A percentile compares a stretch with the other conserved stretches of the same genome.
phyloP scores from a whole-genome alignment of 2,113 vertebrate species.

The Chionomys nivalis region DNA sequence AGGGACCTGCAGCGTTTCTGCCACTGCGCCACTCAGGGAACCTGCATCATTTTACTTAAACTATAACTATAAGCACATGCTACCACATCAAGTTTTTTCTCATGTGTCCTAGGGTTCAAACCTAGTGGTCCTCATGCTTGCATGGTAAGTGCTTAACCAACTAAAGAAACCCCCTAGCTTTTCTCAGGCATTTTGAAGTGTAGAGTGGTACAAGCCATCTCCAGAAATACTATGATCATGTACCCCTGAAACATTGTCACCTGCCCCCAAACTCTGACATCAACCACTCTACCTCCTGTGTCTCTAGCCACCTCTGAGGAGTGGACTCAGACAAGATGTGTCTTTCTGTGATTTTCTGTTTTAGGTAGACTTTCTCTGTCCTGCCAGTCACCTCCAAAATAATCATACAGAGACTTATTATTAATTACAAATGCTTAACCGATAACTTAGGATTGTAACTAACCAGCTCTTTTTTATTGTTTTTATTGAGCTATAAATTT shows the following conservation, averaged over 20 bases:
- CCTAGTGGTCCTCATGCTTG: neutral
- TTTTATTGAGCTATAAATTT: no score
- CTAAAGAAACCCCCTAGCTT: neutral
- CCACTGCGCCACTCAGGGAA: no score
- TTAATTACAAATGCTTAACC: neutral
- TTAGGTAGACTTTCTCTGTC: neutral
- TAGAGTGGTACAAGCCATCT: neutral
- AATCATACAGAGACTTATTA: neutral
- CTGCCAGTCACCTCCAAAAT: neutral
- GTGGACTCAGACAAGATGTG: neutral
- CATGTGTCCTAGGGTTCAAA: neutral
- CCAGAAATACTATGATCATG: neutral
- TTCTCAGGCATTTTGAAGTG: neutral
- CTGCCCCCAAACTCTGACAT: neutral
- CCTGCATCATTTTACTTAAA: no score
- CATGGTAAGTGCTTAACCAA: neutral
- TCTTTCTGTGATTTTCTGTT: slow-evolving; percentile 5
- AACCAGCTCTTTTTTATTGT: neutral
- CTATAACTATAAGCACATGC: neutral
- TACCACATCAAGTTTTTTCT: neutral
- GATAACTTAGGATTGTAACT: neutral
- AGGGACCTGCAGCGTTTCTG: no score
- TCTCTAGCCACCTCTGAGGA: neutral
- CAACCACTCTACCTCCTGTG: neutral
- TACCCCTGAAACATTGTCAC: neutral